Evolutionary conservation across 1,140 invertebrate genomes (phyloP).

Genomic region (Forficula auricularia): DNA sequence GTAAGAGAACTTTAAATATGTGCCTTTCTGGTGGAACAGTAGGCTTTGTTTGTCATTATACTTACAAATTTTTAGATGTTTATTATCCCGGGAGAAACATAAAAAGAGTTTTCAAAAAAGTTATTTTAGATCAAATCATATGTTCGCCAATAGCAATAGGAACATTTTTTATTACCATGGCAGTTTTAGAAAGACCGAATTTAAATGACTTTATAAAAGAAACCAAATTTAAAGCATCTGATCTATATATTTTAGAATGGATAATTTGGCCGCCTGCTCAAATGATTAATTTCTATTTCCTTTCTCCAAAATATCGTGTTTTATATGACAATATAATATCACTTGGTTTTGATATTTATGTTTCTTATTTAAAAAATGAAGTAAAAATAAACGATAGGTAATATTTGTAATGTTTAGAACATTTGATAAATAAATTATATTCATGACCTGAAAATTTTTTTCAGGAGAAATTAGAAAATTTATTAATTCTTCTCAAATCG

Average conservation of each 20-base stretch:
- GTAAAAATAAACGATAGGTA: too few relatives aligned
- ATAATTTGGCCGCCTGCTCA: constrained; percentile 59
- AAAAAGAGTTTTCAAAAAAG: constrained; percentile 59
- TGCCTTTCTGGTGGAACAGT: constrained; percentile 55
- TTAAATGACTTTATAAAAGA: constrained; percentile 46
- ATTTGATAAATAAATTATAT: too few relatives aligned
- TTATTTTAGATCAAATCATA: constrained; percentile 70
- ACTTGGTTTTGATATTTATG: constrained; percentile 78
- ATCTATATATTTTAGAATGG: constrained; percentile 66
- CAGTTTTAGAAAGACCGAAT: constrained; percentile 46
- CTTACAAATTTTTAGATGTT: constrained; percentile 58
- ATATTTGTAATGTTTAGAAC: too few relatives aligned
- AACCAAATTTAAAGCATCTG: constrained; percentile 57
- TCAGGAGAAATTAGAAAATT: too few relatives aligned
- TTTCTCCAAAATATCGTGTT: constrained; percentile 68
- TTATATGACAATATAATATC: constrained; percentile 82
- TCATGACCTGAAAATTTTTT: too few relatives aligned
- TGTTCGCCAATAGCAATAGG: constrained; percentile 71
- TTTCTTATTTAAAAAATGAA: constrained; percentile 72
- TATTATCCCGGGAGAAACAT: constrained; percentile 48
- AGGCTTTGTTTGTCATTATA: constrained; percentile 69
- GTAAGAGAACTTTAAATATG: constrained; percentile 56
- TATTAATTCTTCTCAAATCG: too few relatives aligned
- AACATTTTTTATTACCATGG: constrained; percentile 63
- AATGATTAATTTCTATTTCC: constrained; percentile 71